Conservation (phyloP, 2,797 vertebrate genomes). For the Bradypus variegatus region DNA sequence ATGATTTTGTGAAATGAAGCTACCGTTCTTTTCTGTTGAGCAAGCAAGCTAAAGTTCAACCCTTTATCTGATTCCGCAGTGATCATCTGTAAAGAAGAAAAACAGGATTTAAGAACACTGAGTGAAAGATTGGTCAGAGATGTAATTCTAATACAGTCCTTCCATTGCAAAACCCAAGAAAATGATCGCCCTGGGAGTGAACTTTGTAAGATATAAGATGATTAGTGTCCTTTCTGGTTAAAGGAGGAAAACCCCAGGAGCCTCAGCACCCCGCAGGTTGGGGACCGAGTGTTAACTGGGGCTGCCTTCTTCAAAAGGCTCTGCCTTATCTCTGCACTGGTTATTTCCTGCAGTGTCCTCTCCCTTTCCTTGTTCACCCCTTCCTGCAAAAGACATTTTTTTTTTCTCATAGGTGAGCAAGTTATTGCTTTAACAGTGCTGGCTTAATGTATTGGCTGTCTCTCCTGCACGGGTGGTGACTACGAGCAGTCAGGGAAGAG, state of each 20-base stretch:
- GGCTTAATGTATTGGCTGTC: neutral
- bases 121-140: conserved; percentile 4
- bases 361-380: no score
- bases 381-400: neutral
- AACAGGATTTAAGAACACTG: neutral
- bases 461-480: neutral
- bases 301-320: fast-evolving
- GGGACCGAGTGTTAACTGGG: neutral
- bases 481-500: neutral
- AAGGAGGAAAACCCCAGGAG: neutral
- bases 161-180: neutral
- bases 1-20: neutral
- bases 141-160: neutral
- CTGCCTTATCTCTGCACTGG: fast-evolving
- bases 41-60: neutral
- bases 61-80: neutral
- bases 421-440: neutral
- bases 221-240: neutral
- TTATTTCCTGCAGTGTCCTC: neutral
- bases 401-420: neutral
- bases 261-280: fast-evolving
- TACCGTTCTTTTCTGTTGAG: neutral
- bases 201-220: neutral
- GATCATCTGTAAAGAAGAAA: conserved; percentile 23
- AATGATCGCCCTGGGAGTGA: neutral